These are phyloP conservation scores for Machimus rusticus DNA, from an alignment of 2,888 invertebrate species.

Conservation along the genomic window DNA sequence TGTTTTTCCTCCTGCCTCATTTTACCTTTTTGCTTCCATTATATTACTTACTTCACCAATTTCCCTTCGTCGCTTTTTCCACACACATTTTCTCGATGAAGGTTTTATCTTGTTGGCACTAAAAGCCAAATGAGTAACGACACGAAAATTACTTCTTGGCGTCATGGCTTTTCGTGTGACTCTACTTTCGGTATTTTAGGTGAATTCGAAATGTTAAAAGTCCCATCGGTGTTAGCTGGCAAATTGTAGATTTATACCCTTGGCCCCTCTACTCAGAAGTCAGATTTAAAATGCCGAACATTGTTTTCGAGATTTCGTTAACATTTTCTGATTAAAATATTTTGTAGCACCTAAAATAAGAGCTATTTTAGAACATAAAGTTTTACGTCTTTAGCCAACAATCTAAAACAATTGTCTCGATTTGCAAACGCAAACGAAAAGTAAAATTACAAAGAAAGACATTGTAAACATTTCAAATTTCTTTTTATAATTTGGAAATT, in stretches of 20 bases:
- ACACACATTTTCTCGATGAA: conserved; percentile 21
- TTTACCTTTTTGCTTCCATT: neutral
- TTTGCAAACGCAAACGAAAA: neutral
- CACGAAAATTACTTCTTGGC: conserved; percentile 41
- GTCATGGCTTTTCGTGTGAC: conserved; percentile 23
- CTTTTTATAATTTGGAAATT: no score
- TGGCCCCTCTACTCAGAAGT: neutral
- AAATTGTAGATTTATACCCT: conserved; percentile 3
- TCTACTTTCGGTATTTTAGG: conserved; percentile 42
- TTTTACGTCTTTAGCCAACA: neutral
- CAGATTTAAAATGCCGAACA: neutral
- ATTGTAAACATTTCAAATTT: no score
- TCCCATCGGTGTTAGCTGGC: conserved; percentile 31
- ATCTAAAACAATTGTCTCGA: neutral
- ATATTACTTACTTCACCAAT: neutral
- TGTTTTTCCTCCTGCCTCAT: conserved; percentile 1
- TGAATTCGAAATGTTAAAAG: conserved; percentile 43
- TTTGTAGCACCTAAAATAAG: neutral
- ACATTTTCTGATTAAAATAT: neutral
- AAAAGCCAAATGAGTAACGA: conserved; percentile 31
- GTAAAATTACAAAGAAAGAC: neutral
- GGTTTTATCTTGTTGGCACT: conserved; percentile 40
- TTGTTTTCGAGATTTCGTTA: neutral
- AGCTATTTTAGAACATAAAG: neutral
- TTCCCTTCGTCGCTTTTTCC: conserved; percentile 25